A percentile compares a stretch with the other conserved stretches of the same genome.
Evolutionary conservation across 1,140 invertebrate genomes (phyloP).

Genomic region (Bombus breviceps): DNA sequence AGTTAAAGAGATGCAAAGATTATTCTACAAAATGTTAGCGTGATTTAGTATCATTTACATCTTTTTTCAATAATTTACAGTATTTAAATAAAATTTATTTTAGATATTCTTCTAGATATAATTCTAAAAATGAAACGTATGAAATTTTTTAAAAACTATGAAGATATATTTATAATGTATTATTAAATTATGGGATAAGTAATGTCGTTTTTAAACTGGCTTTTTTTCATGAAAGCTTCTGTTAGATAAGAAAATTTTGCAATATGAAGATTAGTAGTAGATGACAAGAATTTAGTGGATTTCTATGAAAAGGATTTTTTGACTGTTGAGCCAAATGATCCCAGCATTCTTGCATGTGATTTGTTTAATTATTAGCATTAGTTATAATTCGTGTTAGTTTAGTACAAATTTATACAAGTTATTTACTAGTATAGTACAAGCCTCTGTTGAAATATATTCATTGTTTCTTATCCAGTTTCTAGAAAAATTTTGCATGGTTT

Average conservation of each 20-base stretch:
- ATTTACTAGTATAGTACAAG: too few species aligned
- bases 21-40: background rate
- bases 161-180: background rate
- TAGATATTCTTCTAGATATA: background rate
- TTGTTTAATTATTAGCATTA: background rate
- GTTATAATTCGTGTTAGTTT: background rate
- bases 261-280: background rate
- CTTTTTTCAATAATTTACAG: background rate
- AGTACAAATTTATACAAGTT: too few species aligned
- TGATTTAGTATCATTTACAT: background rate
- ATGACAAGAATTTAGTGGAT: background rate
- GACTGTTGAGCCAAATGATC: background rate
- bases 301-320: background rate
- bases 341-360: background rate
- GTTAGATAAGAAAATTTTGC: background rate
- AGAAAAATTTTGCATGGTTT: background rate
- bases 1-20: background rate
- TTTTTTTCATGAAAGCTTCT: background rate
- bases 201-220: conserved; percentile 12
- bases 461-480: background rate
- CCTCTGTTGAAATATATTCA: background rate
- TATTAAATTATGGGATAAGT: background rate
- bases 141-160: background rate
- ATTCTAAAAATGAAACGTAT: background rate
- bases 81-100: background rate